Conservation (phyloP, 2,113 vertebrate genomes). For the Chaetodon auriga region DNA sequence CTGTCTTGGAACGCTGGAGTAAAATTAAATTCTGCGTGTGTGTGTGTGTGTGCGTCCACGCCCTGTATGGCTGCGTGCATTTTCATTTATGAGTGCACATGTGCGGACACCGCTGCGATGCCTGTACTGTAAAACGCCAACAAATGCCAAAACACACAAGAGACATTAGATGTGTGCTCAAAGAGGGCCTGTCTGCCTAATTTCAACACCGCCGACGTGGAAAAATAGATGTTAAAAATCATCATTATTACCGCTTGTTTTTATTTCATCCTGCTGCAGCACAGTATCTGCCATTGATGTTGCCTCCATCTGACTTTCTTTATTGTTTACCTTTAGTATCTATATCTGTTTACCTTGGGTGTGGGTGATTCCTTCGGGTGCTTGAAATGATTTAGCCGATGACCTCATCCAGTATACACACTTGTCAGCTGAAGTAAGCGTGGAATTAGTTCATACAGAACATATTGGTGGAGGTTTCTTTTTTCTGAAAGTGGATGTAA, state of each 20-base stretch:
- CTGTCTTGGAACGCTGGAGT: constrained; percentile 20
- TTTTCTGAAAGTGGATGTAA: constrained; percentile 55
- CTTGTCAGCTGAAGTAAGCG: constrained; percentile 59
- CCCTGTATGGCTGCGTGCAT: constrained; percentile 14
- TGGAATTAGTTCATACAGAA: constrained; percentile 50
- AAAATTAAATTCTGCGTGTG: constrained; percentile 27
- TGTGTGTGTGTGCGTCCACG: not conserved
- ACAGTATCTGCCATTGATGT: constrained; percentile 65
- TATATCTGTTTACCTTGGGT: constrained; percentile 80
- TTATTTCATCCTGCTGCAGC: constrained; percentile 58
- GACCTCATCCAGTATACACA: constrained; percentile 73
- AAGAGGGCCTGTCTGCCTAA: constrained; percentile 52
- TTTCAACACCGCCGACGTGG: constrained; percentile 68
- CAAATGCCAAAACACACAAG: constrained; percentile 79
- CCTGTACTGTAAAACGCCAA: constrained; percentile 52
- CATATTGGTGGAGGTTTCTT: constrained; percentile 36
- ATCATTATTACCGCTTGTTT: constrained; percentile 69
- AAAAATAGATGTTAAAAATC: constrained; percentile 75
- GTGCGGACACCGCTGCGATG: constrained; percentile 48
- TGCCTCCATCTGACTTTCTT: constrained; percentile 48
- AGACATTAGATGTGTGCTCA: constrained; percentile 49
- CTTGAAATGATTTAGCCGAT: constrained; percentile 68
- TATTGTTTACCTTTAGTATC: constrained; percentile 77
- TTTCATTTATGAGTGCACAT: constrained; percentile 17
- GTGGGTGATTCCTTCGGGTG: constrained; percentile 70